Evolutionary conservation across 2,113 vertebrate species (phyloP).

Genomic region (Sinosuthora webbiana): DNA sequence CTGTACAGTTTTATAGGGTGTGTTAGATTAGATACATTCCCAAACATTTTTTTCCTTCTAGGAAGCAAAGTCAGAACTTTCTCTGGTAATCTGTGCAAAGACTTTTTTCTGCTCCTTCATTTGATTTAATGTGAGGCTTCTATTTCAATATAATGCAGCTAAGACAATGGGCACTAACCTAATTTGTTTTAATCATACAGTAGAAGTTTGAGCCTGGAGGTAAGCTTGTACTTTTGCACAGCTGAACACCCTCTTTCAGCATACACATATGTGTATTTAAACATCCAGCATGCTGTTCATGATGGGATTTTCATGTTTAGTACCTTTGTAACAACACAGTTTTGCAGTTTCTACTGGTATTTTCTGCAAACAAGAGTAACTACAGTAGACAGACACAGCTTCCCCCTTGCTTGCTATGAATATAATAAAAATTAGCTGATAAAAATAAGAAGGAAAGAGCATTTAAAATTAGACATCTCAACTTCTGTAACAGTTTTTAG

Average conservation of each 20-base stretch:
- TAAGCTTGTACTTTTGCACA: background rate
- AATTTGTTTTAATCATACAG: background rate
- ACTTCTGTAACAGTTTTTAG: background rate
- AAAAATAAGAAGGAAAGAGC: background rate
- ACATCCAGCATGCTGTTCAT: background rate
- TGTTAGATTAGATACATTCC: constrained; percentile 27
- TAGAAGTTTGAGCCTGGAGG: background rate
- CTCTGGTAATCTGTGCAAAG: background rate
- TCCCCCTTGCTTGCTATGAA: background rate
- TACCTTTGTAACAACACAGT: background rate
- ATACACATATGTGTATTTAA: background rate
- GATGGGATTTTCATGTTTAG: background rate
- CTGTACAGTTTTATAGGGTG: constrained; percentile 30
- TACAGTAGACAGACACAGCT: background rate
- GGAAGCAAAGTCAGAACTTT: background rate
- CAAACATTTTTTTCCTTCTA: background rate
- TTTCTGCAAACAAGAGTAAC: background rate
- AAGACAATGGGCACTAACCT: background rate
- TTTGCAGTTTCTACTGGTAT: background rate
- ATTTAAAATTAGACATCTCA: background rate
- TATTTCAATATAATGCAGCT: background rate
- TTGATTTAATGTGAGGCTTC: background rate
- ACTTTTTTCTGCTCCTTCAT: background rate
- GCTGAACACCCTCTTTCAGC: background rate
- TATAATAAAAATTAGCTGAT: background rate